Evolutionary conservation across 1,140 invertebrate genomes (phyloP).

Genomic region (Trypoxylus dichotomus): DNA sequence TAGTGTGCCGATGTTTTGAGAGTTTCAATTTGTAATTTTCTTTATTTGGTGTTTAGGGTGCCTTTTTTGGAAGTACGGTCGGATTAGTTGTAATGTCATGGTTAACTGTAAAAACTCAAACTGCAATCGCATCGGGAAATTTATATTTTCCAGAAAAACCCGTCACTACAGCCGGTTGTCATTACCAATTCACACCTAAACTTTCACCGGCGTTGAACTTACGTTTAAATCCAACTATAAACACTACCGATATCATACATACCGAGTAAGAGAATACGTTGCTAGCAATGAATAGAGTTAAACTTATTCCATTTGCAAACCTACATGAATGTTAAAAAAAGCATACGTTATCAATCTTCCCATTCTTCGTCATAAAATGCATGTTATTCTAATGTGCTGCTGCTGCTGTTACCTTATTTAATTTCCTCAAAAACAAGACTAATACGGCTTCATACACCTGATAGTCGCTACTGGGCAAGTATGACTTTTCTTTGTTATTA

Average conservation of each 20-base stretch:
- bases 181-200: slow-evolving; percentile 59
- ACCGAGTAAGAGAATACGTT: slow-evolving; percentile 42
- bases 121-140: slow-evolving; percentile 65
- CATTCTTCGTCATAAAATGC: too few species aligned
- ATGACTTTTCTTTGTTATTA: too few species aligned
- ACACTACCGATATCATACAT: slow-evolving; percentile 43
- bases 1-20: too few species aligned
- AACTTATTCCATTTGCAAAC: too few species aligned
- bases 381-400: too few species aligned
- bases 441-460: too few species aligned
- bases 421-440: too few species aligned
- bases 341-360: too few species aligned
- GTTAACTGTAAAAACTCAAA: slow-evolving; percentile 79
- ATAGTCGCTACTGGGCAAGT: too few species aligned
- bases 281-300: too few species aligned
- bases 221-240: slow-evolving; percentile 38
- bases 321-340: too few species aligned
- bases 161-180: slow-evolving; percentile 72
- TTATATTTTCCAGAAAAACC: slow-evolving; percentile 65
- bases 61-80: slow-evolving; percentile 71
- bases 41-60: slow-evolving; percentile 64
- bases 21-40: not conserved
- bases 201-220: slow-evolving; percentile 45
- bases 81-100: slow-evolving; percentile 78
- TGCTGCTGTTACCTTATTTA: too few species aligned